phyloP scores from a whole-genome alignment of 2,888 invertebrate species.

The Eubasilissa splendida region DNA sequence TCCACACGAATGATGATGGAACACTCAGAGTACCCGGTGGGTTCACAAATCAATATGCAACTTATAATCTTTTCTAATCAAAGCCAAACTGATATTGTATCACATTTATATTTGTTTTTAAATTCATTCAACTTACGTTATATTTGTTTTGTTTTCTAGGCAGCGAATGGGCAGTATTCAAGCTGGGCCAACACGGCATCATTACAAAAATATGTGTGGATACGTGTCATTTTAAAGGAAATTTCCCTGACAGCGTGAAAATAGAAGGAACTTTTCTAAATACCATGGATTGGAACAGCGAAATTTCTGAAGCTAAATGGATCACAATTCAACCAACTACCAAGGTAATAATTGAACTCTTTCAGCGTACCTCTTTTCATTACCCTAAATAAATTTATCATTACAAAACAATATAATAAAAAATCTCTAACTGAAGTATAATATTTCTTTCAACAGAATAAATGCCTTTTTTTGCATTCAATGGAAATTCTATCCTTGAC shows the following conservation, averaged over 20 bases:
- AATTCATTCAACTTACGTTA: constrained; percentile 5
- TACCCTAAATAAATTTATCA: no score
- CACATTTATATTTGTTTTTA: background rate
- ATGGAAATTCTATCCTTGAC: no score
- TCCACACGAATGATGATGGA: constrained; percentile 72
- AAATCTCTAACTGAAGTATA: no score
- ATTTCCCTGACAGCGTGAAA: constrained; percentile 75
- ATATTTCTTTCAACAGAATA: no score
- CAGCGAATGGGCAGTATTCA: constrained; percentile 77
- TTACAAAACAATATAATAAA: no score
- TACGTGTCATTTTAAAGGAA: constrained; percentile 77
- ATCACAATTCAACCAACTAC: constrained; percentile 68
- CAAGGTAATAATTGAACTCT: constrained; percentile 66
- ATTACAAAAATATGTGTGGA: constrained; percentile 73
- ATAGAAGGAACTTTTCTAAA: constrained; percentile 70
- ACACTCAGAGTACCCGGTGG: constrained; percentile 73
- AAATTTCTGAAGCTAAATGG: constrained; percentile 65
- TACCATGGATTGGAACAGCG: constrained; percentile 63
- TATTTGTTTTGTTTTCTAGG: constrained; percentile 63
- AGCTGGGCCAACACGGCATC: constrained; percentile 71
- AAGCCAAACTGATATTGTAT: no score
- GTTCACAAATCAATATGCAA: background rate
- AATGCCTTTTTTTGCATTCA: no score
- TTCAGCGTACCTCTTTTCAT: background rate
- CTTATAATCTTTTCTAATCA: no score